Conservation (phyloP, 1,140 invertebrate species). For the Tribolium madens region DNA sequence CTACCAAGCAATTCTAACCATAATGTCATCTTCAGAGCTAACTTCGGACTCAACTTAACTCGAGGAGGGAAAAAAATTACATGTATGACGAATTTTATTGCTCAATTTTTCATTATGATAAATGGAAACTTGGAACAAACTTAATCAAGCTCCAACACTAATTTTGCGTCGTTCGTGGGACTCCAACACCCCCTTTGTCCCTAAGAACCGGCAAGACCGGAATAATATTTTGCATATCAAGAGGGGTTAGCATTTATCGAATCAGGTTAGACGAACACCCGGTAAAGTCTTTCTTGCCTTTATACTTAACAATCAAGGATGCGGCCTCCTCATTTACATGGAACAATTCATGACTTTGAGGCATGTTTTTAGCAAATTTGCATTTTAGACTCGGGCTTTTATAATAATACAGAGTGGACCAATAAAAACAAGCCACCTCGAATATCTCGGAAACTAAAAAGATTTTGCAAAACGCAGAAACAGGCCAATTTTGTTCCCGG, state of each 20-base stretch:
- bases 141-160: neutral
- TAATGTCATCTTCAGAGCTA: conserved; percentile 32
- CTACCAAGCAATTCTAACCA: conserved; percentile 40
- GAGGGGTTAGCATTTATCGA: neutral
- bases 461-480: too few relatives aligned
- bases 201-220: conserved; percentile 2
- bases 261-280: conserved; percentile 25
- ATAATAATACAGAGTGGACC: too few relatives aligned
- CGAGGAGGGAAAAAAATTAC: neutral
- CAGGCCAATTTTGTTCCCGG: too few relatives aligned
- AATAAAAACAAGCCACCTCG: too few relatives aligned
- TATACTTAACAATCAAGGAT: conserved; percentile 2
- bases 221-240: conserved; percentile 10
- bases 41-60: conserved; percentile 1
- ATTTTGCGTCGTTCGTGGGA: neutral
- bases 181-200: neutral
- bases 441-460: too few relatives aligned
- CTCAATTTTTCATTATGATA: conserved; percentile 31
- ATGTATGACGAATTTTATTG: conserved; percentile 26
- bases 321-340: conserved; percentile 22
- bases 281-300: conserved; percentile 9
- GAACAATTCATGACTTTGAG: conserved; percentile 26
- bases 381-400: neutral
- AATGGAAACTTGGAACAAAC: neutral
- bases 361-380: conserved; percentile 16